A percentile compares a stretch with the other conserved stretches of the same genome.
Evolutionary conservation across 2,113 vertebrate species (phyloP).

Genomic region (Fulica atra): DNA sequence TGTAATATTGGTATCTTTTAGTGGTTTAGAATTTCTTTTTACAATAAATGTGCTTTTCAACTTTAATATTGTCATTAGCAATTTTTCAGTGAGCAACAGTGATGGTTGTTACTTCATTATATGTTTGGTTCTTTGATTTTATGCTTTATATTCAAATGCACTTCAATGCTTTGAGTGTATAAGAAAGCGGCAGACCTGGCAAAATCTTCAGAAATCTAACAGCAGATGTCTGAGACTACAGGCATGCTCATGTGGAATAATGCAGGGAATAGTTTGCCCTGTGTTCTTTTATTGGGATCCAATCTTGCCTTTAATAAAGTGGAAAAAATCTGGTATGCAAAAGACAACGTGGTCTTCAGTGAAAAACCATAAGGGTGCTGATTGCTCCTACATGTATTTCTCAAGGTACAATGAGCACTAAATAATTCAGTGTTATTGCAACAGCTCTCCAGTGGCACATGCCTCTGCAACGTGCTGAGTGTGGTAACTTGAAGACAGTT

Average conservation of each 20-base stretch:
- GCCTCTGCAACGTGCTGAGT: background rate
- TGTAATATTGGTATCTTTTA: background rate
- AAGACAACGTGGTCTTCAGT: background rate
- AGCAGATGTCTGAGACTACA: background rate
- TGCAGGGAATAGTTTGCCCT: background rate
- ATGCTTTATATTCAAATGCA: background rate
- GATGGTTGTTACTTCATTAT: background rate
- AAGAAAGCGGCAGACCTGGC: background rate
- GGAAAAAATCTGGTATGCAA: background rate
- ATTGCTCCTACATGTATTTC: background rate
- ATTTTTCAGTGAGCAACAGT: background rate
- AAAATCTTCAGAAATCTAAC: background rate
- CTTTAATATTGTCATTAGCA: background rate
- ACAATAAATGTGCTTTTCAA: background rate
- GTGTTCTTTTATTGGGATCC: background rate
- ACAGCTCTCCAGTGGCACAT: background rate
- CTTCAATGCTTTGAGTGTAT: background rate
- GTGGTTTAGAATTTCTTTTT: background rate
- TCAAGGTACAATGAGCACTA: slow-evolving; percentile 11
- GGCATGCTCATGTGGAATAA: background rate
- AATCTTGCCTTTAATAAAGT: background rate
- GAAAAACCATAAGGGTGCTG: background rate
- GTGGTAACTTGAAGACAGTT: background rate
- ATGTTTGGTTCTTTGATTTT: background rate
- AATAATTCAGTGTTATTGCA: slow-evolving; percentile 53